These are phyloP conservation scores for Zaprionus ornatus DNA, from an alignment of 1,140 invertebrate species.

Conservation along the genomic window DNA sequence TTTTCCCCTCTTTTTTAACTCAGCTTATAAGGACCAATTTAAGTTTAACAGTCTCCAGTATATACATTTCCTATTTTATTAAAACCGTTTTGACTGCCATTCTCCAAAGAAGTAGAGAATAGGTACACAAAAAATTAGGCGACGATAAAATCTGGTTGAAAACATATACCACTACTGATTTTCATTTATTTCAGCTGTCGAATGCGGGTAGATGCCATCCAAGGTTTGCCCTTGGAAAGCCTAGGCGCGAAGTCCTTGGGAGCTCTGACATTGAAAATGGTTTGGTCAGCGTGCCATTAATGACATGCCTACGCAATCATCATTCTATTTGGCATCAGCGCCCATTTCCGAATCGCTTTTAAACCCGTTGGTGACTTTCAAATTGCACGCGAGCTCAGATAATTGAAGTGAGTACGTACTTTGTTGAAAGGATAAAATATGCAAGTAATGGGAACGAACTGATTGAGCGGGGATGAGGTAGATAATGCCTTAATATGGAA, in stretches of 20 bases:
- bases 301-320: conserved; percentile 1
- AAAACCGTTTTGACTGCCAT: too few relatives aligned
- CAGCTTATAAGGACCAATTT: too few relatives aligned
- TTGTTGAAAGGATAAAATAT: background rate
- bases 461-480: background rate
- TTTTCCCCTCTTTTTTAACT: too few relatives aligned
- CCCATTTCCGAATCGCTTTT: conserved; percentile 18
- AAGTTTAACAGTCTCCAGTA: too few relatives aligned
- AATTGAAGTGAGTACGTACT: conserved; percentile 11
- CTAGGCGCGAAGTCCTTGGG: background rate
- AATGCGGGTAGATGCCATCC: background rate
- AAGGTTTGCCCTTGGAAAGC: background rate
- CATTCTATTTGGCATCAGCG: conserved; percentile 5
- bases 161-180: background rate
- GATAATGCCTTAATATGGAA: conserved; percentile 1
- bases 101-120: too few relatives aligned
- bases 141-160: background rate
- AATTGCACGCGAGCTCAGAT: conserved; percentile 18
- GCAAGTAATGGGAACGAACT: background rate
- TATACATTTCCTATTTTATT: too few relatives aligned
- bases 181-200: background rate
- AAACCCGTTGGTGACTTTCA: conserved; percentile 2
- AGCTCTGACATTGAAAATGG: conserved; percentile 34
- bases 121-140: background rate
- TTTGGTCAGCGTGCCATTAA: conserved; percentile 38